Evolutionary conservation across 1,140 invertebrate species (phyloP), one percentile per base, ranked within the genome.

Genomic region (Hyposmocoma kahamanoa): DNA sequence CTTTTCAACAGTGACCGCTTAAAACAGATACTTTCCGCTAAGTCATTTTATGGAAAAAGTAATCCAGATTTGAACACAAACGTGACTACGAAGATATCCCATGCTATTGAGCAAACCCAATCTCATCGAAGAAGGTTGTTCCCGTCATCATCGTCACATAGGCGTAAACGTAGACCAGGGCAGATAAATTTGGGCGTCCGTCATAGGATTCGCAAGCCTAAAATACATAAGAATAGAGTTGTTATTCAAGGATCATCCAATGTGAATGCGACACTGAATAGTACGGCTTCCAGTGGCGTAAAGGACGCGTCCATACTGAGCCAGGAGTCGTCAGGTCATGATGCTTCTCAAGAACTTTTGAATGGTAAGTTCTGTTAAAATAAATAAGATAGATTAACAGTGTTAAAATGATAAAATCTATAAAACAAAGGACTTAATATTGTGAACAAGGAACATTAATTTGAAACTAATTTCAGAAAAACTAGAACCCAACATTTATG

Each of bases 151-250:
- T 60, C 70, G 19, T 68, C 75, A 1, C 55, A 67, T 17, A 74
- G 68, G 49, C 69, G 67, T 22, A 79, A 79, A 39, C 62, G 72
- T 4, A 78, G 66, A 41, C 69, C 81, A 20, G 88, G 88, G 0
- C 78, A 89, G 56, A 89, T 90, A 21, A 90, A 90, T 56, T 72
- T 82, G 46, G 88, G 88, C 1, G 89, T 90, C 0, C 71, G 74
- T 52, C 88, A 89, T 58, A 87, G 79, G 46, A 88, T 90, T 20
- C 70, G 77, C 21, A 89, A 88, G 65, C 87, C 87, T 0, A 89
- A 88, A 75, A 54, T 63, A n/a, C 70, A 72, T 58, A 83, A 83
- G 48, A 67, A 54, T 21, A 67, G 54, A 26, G 63, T 51, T 24
- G 50, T 54, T 19, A 43, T n/a, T n/a, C n/a, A n/a, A n/a, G n/a